Evolutionary conservation across 2,797 vertebrate genomes (phyloP).

Genomic region (Karalla daura): DNA sequence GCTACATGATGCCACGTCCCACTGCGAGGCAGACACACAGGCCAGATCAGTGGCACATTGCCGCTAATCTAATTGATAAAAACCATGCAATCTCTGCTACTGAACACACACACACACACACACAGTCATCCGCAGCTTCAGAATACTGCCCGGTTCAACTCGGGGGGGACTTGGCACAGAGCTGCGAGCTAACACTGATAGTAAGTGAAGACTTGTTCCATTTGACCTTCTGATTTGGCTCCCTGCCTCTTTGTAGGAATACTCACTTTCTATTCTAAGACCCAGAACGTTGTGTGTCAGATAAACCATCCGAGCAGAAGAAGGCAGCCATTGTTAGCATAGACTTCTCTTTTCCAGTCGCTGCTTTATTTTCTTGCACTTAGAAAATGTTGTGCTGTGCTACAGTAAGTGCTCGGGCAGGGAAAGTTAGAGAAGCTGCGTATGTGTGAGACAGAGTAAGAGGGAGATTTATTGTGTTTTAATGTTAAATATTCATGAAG

Average conservation of each 20-base stretch:
- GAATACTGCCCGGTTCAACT: conserved; percentile 49
- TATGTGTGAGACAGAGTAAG: not conserved
- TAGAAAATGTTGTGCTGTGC: not conserved
- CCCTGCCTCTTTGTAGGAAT: conserved; percentile 70
- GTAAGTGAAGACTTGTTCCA: conserved; percentile 73
- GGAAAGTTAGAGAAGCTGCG: not conserved
- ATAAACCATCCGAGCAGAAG: conserved; percentile 48
- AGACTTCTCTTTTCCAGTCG: conserved; percentile 16
- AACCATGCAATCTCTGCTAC: conserved; percentile 55
- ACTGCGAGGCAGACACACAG: conserved; percentile 25
- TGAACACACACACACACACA: conserved; percentile 15
- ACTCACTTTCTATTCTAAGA: conserved; percentile 77
- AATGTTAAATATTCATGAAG: conserved; percentile 44
- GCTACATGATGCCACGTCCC: conserved; percentile 27
- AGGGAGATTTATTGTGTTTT: not conserved
- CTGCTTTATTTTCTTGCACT: conserved; percentile 13
- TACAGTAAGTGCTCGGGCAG: not conserved
- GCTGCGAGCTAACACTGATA: conserved; percentile 74
- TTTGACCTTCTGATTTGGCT: conserved; percentile 81
- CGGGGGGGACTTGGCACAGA: conserved; percentile 62
- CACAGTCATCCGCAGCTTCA: conserved; percentile 17
- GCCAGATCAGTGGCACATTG: conserved; percentile 49
- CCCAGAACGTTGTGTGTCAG: conserved; percentile 36
- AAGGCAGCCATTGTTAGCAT: conserved; percentile 20
- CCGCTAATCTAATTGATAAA: conserved; percentile 80